phyloP scores from a whole-genome alignment of 2,113 vertebrate genomes.

The Anthoscopus minutus region DNA sequence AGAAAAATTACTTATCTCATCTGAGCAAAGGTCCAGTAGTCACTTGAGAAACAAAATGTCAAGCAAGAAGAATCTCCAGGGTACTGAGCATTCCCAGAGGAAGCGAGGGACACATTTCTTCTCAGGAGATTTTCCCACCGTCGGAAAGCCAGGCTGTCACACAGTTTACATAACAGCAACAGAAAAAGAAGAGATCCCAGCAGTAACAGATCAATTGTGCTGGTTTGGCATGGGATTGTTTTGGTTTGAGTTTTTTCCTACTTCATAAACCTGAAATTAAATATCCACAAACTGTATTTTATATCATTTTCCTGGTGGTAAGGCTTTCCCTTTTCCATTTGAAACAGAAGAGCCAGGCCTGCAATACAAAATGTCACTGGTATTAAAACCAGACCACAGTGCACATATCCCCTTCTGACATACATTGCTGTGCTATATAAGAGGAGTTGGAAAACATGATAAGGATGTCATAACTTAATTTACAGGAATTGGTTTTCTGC shows the following conservation, averaged over 20 bases:
- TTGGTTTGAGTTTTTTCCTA: neutral
- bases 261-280: neutral
- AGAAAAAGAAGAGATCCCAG: constrained; percentile 6
- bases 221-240: neutral
- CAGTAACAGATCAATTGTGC: constrained; percentile 20
- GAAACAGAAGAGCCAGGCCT: neutral
- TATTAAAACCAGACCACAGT: neutral
- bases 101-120: constrained; percentile 43
- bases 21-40: neutral
- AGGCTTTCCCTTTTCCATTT: neutral
- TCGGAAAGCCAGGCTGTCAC: neutral
- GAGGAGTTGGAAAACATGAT: neutral
- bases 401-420: neutral
- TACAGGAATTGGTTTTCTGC: neutral
- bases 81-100: constrained; percentile 67
- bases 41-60: constrained; percentile 60
- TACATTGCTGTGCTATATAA: neutral
- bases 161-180: neutral
- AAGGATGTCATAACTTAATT: neutral
- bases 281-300: neutral
- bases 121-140: constrained; percentile 67
- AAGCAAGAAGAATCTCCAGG: constrained; percentile 46
- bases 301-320: neutral
- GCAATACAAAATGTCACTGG: neutral
- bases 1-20: neutral